Percentiles rank a stretch among this genome's conserved stretches.
These are phyloP conservation scores for Dasysyrphus albostriatus DNA, from an alignment of 2,888 invertebrate species.

Conservation along the genomic window DNA sequence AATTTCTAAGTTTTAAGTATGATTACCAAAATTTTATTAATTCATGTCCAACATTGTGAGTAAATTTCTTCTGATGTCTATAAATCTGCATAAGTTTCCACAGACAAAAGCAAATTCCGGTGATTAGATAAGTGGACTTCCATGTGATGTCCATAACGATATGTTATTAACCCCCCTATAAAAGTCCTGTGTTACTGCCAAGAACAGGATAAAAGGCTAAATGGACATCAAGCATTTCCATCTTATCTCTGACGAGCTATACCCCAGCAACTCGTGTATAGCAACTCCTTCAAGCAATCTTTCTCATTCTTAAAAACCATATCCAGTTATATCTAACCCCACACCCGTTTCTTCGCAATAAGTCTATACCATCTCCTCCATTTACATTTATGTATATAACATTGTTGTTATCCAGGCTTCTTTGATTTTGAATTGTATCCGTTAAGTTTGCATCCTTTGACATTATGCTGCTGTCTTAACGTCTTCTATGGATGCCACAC, in stretches of 20 bases:
- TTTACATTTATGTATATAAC: background rate
- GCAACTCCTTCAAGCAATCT: constrained; percentile 12
- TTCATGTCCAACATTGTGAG: too few relatives aligned
- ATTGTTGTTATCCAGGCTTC: constrained; percentile 50
- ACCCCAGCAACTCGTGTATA: background rate
- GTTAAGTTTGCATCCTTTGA: constrained; percentile 71
- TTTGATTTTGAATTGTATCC: constrained; percentile 75
- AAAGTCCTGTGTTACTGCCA: constrained; percentile 43
- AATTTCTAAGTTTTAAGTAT: too few relatives aligned
- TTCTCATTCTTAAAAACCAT: constrained; percentile 9
- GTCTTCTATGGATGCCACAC: constrained; percentile 25
- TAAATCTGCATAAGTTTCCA: background rate
- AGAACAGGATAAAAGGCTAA: constrained; percentile 63
- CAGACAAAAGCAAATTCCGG: background rate
- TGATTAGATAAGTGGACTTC: constrained; percentile 64
- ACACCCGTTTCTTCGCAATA: background rate
- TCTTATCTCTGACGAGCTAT: constrained; percentile 66
- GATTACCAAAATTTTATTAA: too few relatives aligned
- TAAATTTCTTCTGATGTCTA: too few relatives aligned
- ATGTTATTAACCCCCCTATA: constrained; percentile 10
- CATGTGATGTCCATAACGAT: constrained; percentile 44
- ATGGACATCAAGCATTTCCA: constrained; percentile 71
- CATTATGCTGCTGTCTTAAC: constrained; percentile 69
- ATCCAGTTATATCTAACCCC: constrained; percentile 25
- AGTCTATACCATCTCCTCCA: background rate